These are phyloP conservation scores for Calliopum simillimum DNA, from an alignment of 2,888 invertebrate genomes.

Conservation along the genomic window DNA sequence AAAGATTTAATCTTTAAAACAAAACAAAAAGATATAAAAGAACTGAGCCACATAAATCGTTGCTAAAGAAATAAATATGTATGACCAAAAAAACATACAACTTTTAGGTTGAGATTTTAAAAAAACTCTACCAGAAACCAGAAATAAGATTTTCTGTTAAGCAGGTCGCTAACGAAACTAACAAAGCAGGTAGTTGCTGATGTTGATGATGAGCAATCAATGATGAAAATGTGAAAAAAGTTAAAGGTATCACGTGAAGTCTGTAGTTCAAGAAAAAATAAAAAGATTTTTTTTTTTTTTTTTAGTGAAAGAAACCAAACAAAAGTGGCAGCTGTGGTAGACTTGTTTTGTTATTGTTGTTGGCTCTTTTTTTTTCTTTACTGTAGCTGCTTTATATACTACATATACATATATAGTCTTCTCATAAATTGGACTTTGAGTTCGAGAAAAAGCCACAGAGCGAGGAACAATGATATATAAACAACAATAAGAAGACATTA, in stretches of 20 bases:
- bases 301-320: not conserved
- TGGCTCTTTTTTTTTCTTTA: not conserved
- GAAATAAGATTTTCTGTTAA: no score
- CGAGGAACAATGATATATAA: constrained; percentile 1
- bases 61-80: no score
- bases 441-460: not conserved
- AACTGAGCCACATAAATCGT: no score
- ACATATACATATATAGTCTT: no score
- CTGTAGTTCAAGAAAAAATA: not conserved
- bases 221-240: not conserved
- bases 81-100: no score
- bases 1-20: not conserved
- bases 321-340: constrained; percentile 21
- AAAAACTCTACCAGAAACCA: no score
- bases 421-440: constrained; percentile 29
- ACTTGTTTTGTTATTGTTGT: constrained; percentile 1
- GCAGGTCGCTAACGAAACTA: no score
- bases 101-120: no score
- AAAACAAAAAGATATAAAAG: no score
- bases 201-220: not conserved
- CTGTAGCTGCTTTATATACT: constrained; percentile 14
- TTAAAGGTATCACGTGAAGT: not conserved
- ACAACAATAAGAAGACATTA: not conserved
- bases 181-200: no score
- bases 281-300: not conserved